phyloP scores from a whole-genome alignment of 2,113 vertebrate genomes.

The Aphyosemion australe region DNA sequence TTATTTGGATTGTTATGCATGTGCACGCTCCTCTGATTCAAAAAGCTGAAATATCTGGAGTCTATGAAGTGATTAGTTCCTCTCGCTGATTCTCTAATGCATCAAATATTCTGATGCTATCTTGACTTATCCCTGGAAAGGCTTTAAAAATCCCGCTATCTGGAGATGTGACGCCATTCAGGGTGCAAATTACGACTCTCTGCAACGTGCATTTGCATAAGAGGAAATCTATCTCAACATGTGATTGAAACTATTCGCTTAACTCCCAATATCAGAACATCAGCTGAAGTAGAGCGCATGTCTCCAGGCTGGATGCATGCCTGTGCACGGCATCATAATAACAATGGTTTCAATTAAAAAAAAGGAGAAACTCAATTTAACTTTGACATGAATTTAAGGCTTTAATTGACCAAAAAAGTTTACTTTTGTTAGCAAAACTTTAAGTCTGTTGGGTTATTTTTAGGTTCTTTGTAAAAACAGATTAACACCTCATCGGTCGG shows the following conservation, averaged over 20 bases:
- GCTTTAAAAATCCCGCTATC: conserved; percentile 23
- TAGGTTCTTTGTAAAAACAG: too few relatives aligned
- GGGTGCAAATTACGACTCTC: conserved; percentile 20
- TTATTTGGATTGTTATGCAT: background rate
- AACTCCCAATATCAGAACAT: background rate
- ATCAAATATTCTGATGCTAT: conserved; percentile 35
- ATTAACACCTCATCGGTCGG: too few relatives aligned
- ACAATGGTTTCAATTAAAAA: too few relatives aligned
- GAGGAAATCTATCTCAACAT: conserved; percentile 9
- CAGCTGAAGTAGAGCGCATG: background rate
- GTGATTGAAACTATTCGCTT: conserved; percentile 6
- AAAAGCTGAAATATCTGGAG: conserved; percentile 23
- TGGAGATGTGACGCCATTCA: conserved; percentile 6
- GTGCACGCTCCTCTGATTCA: conserved; percentile 7
- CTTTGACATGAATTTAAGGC: too few relatives aligned
- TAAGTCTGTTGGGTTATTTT: too few relatives aligned
- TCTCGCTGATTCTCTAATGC: conserved; percentile 19
- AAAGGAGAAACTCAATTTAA: too few relatives aligned
- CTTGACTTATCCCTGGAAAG: conserved; percentile 29
- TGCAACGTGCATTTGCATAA: conserved; percentile 3
- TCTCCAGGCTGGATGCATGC: background rate
- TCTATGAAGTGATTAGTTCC: conserved; percentile 45
- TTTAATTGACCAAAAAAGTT: too few relatives aligned
- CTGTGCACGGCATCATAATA: too few relatives aligned
- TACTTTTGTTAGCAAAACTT: too few relatives aligned